Evolutionary conservation across 2,888 invertebrate species (phyloP), one percentile per base, ranked within the genome.

Genomic region (Gerris lacustris): DNA sequence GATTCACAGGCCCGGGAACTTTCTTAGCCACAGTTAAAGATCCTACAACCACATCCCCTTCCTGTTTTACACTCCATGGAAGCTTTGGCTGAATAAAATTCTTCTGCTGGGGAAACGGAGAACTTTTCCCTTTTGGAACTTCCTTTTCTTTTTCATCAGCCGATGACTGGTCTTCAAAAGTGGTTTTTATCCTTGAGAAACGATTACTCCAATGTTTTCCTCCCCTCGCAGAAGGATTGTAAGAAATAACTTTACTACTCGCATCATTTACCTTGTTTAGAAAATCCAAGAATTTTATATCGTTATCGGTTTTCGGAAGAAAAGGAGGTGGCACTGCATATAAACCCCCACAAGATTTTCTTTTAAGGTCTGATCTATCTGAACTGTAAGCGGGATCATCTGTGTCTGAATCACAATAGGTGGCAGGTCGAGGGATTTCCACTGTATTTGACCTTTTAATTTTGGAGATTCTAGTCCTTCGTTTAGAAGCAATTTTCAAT

Each of bases 381-480:
- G 64, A 64, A 31, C 64, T 18, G 18, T 64, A 64, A 31, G 64
- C 64, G 4, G 17, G 64, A 18, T 64, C 64, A 31, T 64, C 64
- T 18, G 64, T 64, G 31, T 64, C 64, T 74, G 80, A 81, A 64
- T 78, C 77, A 68, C 79, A 78, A 79, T 67, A 82, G 81, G 78
- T 86, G 80, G 84, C 75, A 0, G 87, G 86, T 77, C 90, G 90
- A 0, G 92, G 92, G 78, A 93, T 92, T 78, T 93, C 92, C 74
- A 93, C 91, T 1, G 94, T 94, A 76, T 94, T 94, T 5, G 93
- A 92, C 17, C 93, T 85, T 80, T 92, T 93, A 87, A 93, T 90
- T 76, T 88, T 87, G 11, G 70, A 71, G 44, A 71, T 73, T 47
- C 74, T 73, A 66, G 75, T 75, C 6, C 70, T 71, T 72, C 73